Evolutionary conservation across 2,797 vertebrate species (phyloP), one percentile per base, ranked within the genome.

Genomic region (Tangara arthus): DNA sequence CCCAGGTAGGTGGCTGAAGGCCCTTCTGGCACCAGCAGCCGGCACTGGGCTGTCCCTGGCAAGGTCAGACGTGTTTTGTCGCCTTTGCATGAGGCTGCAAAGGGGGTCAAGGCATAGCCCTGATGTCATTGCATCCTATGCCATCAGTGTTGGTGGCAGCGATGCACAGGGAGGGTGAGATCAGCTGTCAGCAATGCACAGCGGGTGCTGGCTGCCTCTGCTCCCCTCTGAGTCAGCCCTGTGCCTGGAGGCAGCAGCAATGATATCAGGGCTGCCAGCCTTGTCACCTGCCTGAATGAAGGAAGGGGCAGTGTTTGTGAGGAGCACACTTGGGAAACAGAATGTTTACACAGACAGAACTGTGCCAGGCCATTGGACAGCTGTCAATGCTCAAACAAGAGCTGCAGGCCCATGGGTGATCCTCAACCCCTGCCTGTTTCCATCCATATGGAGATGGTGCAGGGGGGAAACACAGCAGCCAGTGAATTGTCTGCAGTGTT

Each of bases 1-100:
- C 98, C 42, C 98, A 98, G 98, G 99, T 99, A 96, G 34, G 85
- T 0, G 8, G 21, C 59, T 49, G 50, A 68, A 64, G 63, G 46
- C 16, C 16, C 24, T 55, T 76, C 15, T 3, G 2, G 46, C 1
- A 1, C 50, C n/a, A 34, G 26, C 42, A 73, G 41, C 81, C 41
- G 46, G 32, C 0, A 0, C 52, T 44, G 10, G 15, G 12, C 1
- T 47, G 34, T 91, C n/a, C 47, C 32, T 1, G 2, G 7, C 9
- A 26, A 59, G 28, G 23, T 59, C 69, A 26, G 61, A 24, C 23
- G 6, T 1, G 0, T 75, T 83, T 81, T 86, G 18, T 56, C 55
- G 11, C 37, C 41, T 90, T 82, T 46, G 34, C 37, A 8, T 15
- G 39, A 42, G 27, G 37, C 49, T 87, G 11, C 15, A 59, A 66